These are phyloP conservation scores for Felis catus DNA, from an alignment of 2,113 vertebrate species.

Conservation along the genomic window F.catus_Fca126_mat1.0 CM031419.1:90370001-90370500, in stretches of 20 bases:
- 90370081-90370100: background rate
- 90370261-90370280: constrained; percentile 84
- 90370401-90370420: background rate
- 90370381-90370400: background rate
- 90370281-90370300: constrained; percentile 82
- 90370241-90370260: constrained; percentile 80
- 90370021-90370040: background rate
- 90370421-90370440: background rate
- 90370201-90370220: constrained; percentile 74
- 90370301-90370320: constrained; percentile 80
- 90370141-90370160: background rate
- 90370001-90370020: background rate
- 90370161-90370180: background rate
- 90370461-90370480: background rate
- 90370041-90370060: background rate
- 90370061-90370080: background rate
- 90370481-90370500: background rate
- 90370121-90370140: constrained; percentile 45
- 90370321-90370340: constrained; percentile 54
- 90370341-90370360: constrained; percentile 58
- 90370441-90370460: background rate
- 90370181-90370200: constrained; percentile 71
- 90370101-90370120: constrained; percentile 56
- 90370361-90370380: constrained; percentile 37
- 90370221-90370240: constrained; percentile 74